A percentile compares a stretch with the other conserved stretches of the same genome.
phyloP scores from a whole-genome alignment of 2,888 invertebrate species.

The Neocrepidodera transversa region DNA sequence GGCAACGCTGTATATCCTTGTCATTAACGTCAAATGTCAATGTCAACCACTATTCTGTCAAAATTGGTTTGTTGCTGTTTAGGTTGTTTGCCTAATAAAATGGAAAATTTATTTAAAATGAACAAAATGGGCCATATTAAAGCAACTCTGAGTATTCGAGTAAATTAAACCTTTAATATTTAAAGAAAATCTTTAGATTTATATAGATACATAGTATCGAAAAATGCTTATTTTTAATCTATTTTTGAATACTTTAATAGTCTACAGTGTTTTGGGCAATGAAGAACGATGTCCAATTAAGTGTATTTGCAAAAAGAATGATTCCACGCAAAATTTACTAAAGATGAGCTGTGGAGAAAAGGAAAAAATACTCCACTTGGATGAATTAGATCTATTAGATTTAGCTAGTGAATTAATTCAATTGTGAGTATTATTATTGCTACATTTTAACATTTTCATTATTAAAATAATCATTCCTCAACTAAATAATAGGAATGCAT shows the following conservation, averaged over 20 bases:
- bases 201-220: too few species aligned
- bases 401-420: conserved; percentile 69
- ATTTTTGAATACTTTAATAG: conserved; percentile 3
- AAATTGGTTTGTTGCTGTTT: conserved; percentile 11
- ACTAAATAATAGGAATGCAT: too few species aligned
- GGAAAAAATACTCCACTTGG: conserved; percentile 63
- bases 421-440: conserved; percentile 69
- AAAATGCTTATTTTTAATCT: conserved; percentile 7
- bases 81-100: conserved; percentile 6
- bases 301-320: conserved; percentile 65
- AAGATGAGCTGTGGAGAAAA: conserved; percentile 70
- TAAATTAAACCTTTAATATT: too few species aligned
- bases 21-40: too few species aligned
- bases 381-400: conserved; percentile 69
- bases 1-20: too few species aligned
- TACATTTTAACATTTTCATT: too few species aligned
- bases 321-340: conserved; percentile 62
- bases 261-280: conserved; percentile 1
- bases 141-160: too few species aligned
- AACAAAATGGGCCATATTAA: not conserved
- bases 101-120: not conserved
- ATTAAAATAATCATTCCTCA: too few species aligned
- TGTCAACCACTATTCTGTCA: conserved; percentile 12
- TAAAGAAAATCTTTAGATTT: too few species aligned
- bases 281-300: conserved; percentile 52